These are phyloP conservation scores for Chlorops oryzae DNA, from an alignment of 1,140 invertebrate species.

Conservation along the genomic window DNA sequence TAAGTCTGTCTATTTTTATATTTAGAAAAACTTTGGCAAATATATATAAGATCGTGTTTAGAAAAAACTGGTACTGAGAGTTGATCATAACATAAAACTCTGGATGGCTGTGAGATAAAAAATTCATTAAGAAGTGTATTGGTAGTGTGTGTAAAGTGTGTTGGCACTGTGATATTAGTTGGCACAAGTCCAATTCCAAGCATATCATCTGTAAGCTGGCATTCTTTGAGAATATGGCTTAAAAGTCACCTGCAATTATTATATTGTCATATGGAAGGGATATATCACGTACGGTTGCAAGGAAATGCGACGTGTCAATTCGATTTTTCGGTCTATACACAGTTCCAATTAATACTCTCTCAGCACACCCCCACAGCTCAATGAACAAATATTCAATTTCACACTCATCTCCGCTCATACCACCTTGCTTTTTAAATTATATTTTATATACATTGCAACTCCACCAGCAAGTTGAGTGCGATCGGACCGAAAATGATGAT, in stretches of 20 bases:
- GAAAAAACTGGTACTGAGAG: not conserved
- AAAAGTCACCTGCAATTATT: not conserved
- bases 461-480: not conserved
- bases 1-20: not conserved
- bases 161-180: not conserved
- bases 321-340: not conserved
- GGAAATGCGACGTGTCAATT: not conserved
- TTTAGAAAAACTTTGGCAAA: not conserved
- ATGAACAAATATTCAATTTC: not conserved
- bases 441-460: not conserved
- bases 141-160: not conserved
- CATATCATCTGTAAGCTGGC: not conserved
- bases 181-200: not conserved
- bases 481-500: not conserved
- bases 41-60: not conserved
- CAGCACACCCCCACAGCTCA: not conserved
- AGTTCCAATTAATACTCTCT: not conserved
- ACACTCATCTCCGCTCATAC: not conserved
- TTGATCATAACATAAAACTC: not conserved
- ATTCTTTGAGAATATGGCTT: not conserved
- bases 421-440: not conserved
- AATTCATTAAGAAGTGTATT: not conserved
- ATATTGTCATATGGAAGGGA: not conserved
- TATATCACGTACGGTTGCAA: not conserved
- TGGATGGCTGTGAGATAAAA: not conserved